These are phyloP conservation scores for Chaetophractus vellerosus DNA, from an alignment of 2,797 vertebrate genomes.

Conservation along the genomic window DNA sequence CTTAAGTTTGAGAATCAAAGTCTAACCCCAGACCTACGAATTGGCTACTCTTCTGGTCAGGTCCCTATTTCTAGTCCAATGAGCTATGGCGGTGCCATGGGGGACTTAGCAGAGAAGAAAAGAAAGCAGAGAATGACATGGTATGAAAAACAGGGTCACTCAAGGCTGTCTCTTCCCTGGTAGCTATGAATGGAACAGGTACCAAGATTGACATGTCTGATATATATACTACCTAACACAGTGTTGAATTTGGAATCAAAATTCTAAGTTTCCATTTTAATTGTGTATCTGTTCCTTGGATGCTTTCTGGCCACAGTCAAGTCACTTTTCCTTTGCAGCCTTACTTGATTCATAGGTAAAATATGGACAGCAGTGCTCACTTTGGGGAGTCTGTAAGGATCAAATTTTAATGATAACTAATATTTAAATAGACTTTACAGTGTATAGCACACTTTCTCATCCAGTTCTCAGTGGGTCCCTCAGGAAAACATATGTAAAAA, in stretches of 20 bases:
- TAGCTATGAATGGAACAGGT: neutral
- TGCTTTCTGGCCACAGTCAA: neutral
- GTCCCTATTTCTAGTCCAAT: neutral
- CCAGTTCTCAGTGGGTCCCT: slow-evolving; percentile 2
- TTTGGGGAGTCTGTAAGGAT: slow-evolving; percentile 8
- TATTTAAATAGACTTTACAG: slow-evolving; percentile 25
- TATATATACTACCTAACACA: neutral
- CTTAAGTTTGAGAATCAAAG: neutral
- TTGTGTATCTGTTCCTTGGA: neutral
- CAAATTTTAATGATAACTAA: slow-evolving; percentile 45
- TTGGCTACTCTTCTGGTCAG: neutral
- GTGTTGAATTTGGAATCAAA: neutral
- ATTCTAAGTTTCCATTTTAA: slow-evolving; percentile 7
- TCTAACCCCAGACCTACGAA: neutral
- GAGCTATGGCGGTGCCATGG: neutral
- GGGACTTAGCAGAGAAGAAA: neutral
- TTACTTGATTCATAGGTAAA: neutral
- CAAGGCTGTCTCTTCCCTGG: neutral
- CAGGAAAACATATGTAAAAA: neutral
- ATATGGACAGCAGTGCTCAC: neutral
- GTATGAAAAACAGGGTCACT: neutral
- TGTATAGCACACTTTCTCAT: neutral
- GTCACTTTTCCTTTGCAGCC: neutral
- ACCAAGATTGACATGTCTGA: neutral
- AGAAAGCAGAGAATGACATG: neutral